Conservation (phyloP, 2,797 vertebrate genomes). For the Thaleichthys pacificus region DNA sequence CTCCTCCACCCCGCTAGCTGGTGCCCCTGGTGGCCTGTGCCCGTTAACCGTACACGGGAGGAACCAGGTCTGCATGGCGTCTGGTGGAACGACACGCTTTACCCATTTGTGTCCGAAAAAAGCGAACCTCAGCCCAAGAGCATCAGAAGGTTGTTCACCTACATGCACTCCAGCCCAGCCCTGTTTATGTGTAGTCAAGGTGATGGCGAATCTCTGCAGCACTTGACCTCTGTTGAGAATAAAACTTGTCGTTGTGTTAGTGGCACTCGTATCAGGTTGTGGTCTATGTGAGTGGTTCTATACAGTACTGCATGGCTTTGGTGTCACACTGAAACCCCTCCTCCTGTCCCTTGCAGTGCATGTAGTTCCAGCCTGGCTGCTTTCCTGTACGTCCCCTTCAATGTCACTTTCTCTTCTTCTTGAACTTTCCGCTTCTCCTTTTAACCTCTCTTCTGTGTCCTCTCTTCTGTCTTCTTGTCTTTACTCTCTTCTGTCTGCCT, state of each 20-base stretch:
- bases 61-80: conserved; percentile 55
- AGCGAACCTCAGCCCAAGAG: conserved; percentile 8
- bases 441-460: conserved; percentile 15
- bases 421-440: neutral
- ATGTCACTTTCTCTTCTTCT: conserved; percentile 5
- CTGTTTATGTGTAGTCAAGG: conserved; percentile 9
- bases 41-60: conserved; percentile 42
- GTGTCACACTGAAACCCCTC: conserved; percentile 49
- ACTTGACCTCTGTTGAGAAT: conserved; percentile 9
- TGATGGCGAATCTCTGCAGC: neutral
- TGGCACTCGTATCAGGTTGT: conserved; percentile 24
- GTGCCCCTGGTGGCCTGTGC: conserved; percentile 38
- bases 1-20: conserved; percentile 26
- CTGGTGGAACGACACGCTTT: conserved; percentile 40
- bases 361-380: conserved; percentile 46
- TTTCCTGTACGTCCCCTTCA: conserved; percentile 17
- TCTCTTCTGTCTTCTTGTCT: conserved; percentile 23
- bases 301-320: conserved; percentile 64
- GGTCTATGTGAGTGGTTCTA: conserved; percentile 22
- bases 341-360: conserved; percentile 40
- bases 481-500: conserved; percentile 27
- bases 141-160: neutral
- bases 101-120: conserved; percentile 23
- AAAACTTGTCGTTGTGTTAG: neutral
- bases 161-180: conserved; percentile 4